phyloP scores from a whole-genome alignment of 2,888 invertebrate species.

The Gastrophysa polygoni region DNA sequence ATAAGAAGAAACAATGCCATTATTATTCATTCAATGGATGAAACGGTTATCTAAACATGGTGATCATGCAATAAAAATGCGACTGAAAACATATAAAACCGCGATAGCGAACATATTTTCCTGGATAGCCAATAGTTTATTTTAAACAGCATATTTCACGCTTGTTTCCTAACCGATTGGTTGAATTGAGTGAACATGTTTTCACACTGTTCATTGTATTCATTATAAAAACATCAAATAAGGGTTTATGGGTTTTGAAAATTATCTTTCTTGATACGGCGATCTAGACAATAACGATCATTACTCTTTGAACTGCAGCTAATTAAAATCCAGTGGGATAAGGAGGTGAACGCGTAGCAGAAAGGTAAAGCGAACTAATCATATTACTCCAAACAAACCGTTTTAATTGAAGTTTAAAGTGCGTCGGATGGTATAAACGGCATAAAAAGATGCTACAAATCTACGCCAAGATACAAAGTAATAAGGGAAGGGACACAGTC shows the following conservation, averaged over 20 bases:
- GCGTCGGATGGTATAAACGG: slow-evolving; percentile 37
- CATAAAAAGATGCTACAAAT: slow-evolving; percentile 45
- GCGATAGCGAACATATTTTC: too few species aligned
- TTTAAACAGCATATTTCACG: too few species aligned
- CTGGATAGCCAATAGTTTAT: too few species aligned
- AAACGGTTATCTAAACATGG: too few species aligned
- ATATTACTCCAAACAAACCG: slow-evolving; percentile 43
- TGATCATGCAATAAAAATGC: too few species aligned
- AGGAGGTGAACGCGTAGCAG: slow-evolving; percentile 3
- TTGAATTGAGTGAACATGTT: too few species aligned
- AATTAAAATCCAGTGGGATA: slow-evolving; percentile 3
- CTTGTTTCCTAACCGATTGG: too few species aligned
- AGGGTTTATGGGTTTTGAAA: too few species aligned
- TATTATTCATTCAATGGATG: too few species aligned
- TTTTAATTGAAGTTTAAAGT: slow-evolving; percentile 46
- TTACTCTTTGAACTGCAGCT: slow-evolving; percentile 7
- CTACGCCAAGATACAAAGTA: slow-evolving; percentile 40
- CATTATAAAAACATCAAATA: too few species aligned
- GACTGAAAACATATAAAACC: too few species aligned
- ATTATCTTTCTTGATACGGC: background rate
- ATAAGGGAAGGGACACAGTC: slow-evolving; percentile 47
- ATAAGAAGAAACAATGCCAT: background rate
- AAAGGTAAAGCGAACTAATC: slow-evolving; percentile 37
- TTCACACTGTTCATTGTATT: too few species aligned
- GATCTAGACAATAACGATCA: background rate